Base-by-base conservation (phyloP, 2,888 invertebrate species). In the Hylaea fasciaria region DNA sequence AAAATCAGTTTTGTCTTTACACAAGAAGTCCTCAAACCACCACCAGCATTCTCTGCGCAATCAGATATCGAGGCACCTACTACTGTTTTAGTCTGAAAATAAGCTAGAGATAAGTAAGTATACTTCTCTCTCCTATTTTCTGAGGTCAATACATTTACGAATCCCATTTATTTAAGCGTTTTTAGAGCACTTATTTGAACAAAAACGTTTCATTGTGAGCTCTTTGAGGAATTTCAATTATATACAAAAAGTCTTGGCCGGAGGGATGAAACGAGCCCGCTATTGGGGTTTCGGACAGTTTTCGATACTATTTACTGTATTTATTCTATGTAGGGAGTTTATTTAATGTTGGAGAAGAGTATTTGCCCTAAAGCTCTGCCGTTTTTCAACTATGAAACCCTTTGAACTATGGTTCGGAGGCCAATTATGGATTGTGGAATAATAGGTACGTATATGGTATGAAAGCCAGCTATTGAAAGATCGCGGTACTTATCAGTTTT, bases 201-300 rank as follows among this genome's bases (percentile, higher is more conserved):
- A 45, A 35, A 48, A 51, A 47, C 56, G 55, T 57, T 62, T 55
- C 48, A 64, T 54, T 45, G 43, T 43, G 52, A 56, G 47, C 40
- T 60, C 61, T 63, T 63, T 51, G 48, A 69, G 60, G 68, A 74
- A 72, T 73, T 74, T 70, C 68, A 73, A 76, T 77, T 64, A 69
- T 41, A 62, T 46, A 32, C 64, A 55, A 66, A 66, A 66, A 64
- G 62, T 62, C 54, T 66, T 61, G 59, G 57, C 11, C 51, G 64
- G 65, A 65, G 61, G 52, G 50, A 45, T 54, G 56, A 51, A 62
- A 52, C 51, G 62, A 41, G 61, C 47, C 46, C 28, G 45, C 29
- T 56, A 55, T 67, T 64, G 48, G 57, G 60, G 48, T 56, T 66
- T 53, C 49, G 50, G 35, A 57, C 29, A 45, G 29, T 40, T 56